Conservation (phyloP, 1,140 invertebrate species). For the Pantala flavescens region DNA sequence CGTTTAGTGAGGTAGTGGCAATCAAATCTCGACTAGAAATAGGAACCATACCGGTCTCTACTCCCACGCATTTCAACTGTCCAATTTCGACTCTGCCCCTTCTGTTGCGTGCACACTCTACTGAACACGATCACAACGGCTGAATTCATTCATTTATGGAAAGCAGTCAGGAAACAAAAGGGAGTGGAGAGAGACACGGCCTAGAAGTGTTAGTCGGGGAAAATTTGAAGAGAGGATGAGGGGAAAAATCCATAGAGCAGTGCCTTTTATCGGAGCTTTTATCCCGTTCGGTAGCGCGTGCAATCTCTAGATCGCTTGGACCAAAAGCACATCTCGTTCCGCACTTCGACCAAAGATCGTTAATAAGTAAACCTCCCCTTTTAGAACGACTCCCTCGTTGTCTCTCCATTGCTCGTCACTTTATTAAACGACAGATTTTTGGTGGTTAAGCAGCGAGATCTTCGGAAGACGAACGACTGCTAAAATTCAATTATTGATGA, state of each 20-base stretch:
- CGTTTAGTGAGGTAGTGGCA: too few relatives aligned
- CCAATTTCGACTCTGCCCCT: not conserved
- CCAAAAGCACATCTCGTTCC: not conserved
- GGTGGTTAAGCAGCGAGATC: too few relatives aligned
- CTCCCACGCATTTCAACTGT: too few relatives aligned
- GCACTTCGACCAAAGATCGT: too few relatives aligned
- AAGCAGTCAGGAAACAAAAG: not conserved
- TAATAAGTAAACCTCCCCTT: too few relatives aligned
- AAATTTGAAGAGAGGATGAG: not conserved
- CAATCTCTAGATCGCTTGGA: not conserved
- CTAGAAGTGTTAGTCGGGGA: not conserved
- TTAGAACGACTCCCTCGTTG: too few relatives aligned
- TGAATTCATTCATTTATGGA: not conserved
- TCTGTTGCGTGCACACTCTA: not conserved
- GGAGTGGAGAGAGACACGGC: not conserved
- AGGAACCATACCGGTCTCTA: too few relatives aligned
- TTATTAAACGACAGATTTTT: too few relatives aligned
- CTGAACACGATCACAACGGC: not conserved
- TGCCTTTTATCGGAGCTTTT: not conserved
- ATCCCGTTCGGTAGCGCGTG: not conserved
- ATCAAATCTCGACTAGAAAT: too few relatives aligned
- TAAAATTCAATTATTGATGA: too few relatives aligned
- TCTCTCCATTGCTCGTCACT: too few relatives aligned
- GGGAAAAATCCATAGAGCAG: not conserved
- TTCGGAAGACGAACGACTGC: too few relatives aligned